A percentile compares a stretch with the other conserved stretches of the same genome.
Evolutionary conservation across 2,888 invertebrate genomes (phyloP).

Genomic region (Stenichneumon culpator): DNA sequence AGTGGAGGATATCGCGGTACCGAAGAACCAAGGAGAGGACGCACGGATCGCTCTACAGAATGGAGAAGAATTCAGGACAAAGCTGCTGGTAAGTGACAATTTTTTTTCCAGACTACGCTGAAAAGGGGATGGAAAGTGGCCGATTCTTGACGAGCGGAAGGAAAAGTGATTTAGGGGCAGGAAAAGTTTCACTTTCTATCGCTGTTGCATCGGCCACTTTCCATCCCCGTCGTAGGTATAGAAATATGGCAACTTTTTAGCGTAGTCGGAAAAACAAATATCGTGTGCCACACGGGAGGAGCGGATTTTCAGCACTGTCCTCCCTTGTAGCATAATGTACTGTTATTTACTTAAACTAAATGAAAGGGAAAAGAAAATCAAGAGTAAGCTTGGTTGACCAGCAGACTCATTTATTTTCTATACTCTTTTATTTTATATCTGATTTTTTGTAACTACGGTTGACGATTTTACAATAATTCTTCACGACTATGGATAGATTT

Average conservation of each 20-base stretch:
- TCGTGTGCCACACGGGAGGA: no score
- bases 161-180: no score
- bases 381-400: neutral
- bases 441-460: no score
- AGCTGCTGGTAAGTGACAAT: conserved; percentile 88
- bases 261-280: no score
- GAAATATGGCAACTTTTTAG: neutral
- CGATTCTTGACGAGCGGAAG: no score
- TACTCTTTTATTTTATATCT: no score
- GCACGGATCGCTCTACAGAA: conserved; percentile 88
- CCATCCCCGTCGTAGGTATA: no score
- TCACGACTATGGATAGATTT: neutral
- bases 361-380: neutral
- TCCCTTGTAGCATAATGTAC: no score
- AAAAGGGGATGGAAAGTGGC: neutral
- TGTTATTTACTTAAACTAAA: neutral
- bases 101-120: neutral
- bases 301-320: no score
- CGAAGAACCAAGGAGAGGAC: conserved; percentile 82
- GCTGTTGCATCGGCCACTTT: no score
- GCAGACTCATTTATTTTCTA: neutral
- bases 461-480: neutral
- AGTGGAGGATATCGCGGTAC: conserved; percentile 89
- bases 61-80: conserved; percentile 89
- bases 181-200: no score